Evolutionary conservation across 2,113 vertebrate species (phyloP), one percentile per base, ranked within the genome.

Genomic region (Syrrhaptes paradoxus): DNA sequence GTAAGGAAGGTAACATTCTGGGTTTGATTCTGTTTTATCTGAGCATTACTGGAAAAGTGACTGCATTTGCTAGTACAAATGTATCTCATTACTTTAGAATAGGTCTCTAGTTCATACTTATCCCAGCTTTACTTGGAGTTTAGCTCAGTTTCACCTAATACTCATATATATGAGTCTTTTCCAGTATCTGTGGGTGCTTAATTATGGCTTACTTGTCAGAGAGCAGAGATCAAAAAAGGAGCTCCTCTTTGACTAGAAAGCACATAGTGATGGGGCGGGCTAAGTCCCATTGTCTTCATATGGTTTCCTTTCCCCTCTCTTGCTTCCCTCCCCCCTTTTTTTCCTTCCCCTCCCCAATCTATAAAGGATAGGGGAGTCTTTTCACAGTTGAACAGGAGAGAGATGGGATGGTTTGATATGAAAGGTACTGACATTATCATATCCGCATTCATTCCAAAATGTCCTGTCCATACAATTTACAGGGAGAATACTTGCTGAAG

Each of bases 401-500:
- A 66, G 57, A 24, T 88, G 24, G 3, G 3, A 3, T 49, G 52
- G 36, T 57, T 88, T 34, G 14, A 1, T 67, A 19, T 18, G 71
- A 17, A 32, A 66, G 24, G 17, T 13, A 12, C 11, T 49, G 36
- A 13, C 1, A 3, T 79, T 66, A 19, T 28, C 20, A 12, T 25
- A 41, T 46, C n/a, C 32, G 38, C 6, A 9, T 8, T 68, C 28
- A 8, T 49, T 76, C 52, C 8, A 19, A 14, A 51, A 6, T 52
- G 24, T 26, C 38, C 43, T 34, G 17, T 48, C 26, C 1, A 0
- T 36, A 1, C 0, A 9, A 26, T 66, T 73, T 89, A 29, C 36
- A 31, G 62, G 57, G 51, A 93, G 31, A 61, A 17, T 73, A n/a
- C 26, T 46, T 16, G 2, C 34, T 9, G 31, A 25, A 62, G 31